Evolutionary conservation across 2,888 invertebrate species (phyloP), one percentile per base, ranked within the genome.

Genomic region (Chydorus sphaericus): DNA sequence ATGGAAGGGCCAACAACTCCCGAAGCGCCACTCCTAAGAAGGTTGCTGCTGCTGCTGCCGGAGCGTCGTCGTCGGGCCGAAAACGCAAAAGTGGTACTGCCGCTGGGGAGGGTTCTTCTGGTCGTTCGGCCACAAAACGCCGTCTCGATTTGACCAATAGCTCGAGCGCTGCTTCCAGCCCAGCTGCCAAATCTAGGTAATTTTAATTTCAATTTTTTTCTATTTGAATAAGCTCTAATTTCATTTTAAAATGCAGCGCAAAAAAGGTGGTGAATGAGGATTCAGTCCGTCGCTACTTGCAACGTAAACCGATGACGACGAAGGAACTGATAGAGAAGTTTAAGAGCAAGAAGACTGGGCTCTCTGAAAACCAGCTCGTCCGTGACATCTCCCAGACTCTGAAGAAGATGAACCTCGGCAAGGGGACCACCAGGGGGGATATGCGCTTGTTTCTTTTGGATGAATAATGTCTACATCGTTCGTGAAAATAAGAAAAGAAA

Each of bases 241-340:
- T 11, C 29, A 2, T 10, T 18, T n/a, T n/a, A n/a, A n/a, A n/a
- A n/a, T 50, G 55, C 73, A 74, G 38, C 67, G 86, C 85, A 66
- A 87, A 88, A 63, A 86, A 85, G 67, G 89, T 89, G 53, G 90
- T 93, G 36, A 90, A 90, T 0, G 94, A 96, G 68, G 94, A 94
- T 65, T 87, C 91, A 0, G 92, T 98, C 6, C 77, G 94, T 3
- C 81, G 94, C 16, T 97, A 98, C 72, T 74, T 98, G 31, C 85
- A 88, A 70, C 80, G 97, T 10, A 97, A 97, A 67, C 98, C 97
- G 1, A 93, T 97, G 86, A 97, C 97, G 0, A 89, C 96, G 0
- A 96, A 91, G 0, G 96, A 97, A 67, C 74, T 96, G 31, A 72
- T 96, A 39, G 89, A 91, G 61, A 96, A 96, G 73, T 92, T 96